A percentile compares a stretch with the other conserved stretches of the same genome.
Conservation (phyloP, 37 sponge, comb jelly and placozoan species). For the Beroe forskalii region DNA sequence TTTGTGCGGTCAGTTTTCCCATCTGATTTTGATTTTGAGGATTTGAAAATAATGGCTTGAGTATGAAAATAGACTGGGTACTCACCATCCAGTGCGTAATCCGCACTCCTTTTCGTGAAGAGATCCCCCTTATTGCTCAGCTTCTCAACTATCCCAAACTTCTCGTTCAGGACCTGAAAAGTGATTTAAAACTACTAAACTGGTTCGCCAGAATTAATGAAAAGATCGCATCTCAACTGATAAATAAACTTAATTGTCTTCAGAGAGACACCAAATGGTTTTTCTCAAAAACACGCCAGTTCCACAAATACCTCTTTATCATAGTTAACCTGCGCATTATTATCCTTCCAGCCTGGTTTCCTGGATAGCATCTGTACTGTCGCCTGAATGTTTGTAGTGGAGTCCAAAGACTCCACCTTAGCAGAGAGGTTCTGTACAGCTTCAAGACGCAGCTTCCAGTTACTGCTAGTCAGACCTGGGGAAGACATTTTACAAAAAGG, state of each 20-base stretch:
- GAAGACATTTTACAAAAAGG: no score
- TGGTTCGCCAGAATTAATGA: no score
- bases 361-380: slow-evolving; percentile 73
- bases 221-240: no score
- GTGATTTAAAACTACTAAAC: no score
- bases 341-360: slow-evolving; percentile 96
- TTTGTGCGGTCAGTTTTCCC: no score
- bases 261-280: no score
- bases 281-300: no score
- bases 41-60: no score
- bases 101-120: slow-evolving; percentile 30
- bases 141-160: slow-evolving; percentile 29
- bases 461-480: slow-evolving; percentile 28
- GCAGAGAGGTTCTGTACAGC: slow-evolving; percentile 34
- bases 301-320: no score
- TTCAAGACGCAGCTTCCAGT: slow-evolving; percentile 53
- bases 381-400: background rate
- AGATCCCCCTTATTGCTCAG: background rate
- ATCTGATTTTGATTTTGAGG: no score
- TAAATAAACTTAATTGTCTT: no score
- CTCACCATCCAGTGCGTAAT: slow-evolving; percentile 61
- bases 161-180: slow-evolving; percentile 57
- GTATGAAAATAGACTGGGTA: no score
- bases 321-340: slow-evolving; percentile 86
- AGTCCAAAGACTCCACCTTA: background rate